Conservation (phyloP, 23 tunicate genomes). For the Diplosoma virens region DNA sequence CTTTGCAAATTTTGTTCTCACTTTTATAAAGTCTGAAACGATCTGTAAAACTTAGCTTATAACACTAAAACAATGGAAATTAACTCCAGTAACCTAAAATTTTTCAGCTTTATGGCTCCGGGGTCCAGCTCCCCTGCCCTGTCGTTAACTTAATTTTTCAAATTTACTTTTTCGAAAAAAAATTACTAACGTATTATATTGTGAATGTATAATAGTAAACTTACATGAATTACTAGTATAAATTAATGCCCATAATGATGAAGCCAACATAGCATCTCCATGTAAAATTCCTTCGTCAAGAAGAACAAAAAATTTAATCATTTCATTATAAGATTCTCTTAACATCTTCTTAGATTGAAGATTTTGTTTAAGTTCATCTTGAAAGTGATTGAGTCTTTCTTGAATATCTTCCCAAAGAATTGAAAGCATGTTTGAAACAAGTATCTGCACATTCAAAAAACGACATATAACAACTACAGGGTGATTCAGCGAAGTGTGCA, state of each 20-base stretch:
- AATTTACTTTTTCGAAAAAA: no score
- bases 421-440: constrained; percentile 29
- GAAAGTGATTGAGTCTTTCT: constrained; percentile 36
- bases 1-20: no score
- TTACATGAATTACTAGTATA: constrained; percentile 25
- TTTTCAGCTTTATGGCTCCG: no score
- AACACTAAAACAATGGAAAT: no score
- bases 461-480: no score
- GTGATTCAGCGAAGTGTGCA: no score
- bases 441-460: constrained; percentile 40
- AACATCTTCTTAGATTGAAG: constrained; percentile 1
- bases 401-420: constrained; percentile 65
- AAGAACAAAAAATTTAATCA: constrained; percentile 33
- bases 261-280: constrained; percentile 67
- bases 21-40: no score
- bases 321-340: constrained; percentile 19
- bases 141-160: no score
- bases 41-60: no score
- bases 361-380: constrained; percentile 46
- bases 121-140: no score
- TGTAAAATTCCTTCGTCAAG: constrained; percentile 68
- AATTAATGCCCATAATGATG: constrained; percentile 56
- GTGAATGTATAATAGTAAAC: background rate
- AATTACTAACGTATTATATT: no score
- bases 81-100: no score